A percentile compares a stretch with the other conserved stretches of the same genome.
These are phyloP conservation scores for Trachymyrmex cornetzi DNA, from an alignment of 1,140 invertebrate species.

Conservation along the genomic window DNA sequence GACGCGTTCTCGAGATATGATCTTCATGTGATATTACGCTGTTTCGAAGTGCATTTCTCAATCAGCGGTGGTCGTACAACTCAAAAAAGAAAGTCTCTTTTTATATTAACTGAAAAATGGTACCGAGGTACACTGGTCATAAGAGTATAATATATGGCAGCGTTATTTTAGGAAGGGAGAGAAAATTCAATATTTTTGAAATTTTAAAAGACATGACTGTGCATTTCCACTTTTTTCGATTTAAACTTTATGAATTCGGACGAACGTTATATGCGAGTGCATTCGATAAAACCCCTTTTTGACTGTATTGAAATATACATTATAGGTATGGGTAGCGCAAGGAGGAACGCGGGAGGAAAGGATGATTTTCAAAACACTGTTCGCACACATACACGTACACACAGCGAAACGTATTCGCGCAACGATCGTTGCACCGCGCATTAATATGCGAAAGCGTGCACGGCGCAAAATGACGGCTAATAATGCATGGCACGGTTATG, in stretches of 20 bases:
- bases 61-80: not conserved
- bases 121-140: not conserved
- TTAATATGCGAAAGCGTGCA: slow-evolving; percentile 59
- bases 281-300: slow-evolving; percentile 19
- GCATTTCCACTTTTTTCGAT: not conserved
- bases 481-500: slow-evolving; percentile 60
- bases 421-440: slow-evolving; percentile 50
- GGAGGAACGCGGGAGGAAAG: slow-evolving; percentile 31
- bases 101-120: not conserved
- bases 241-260: not conserved
- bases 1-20: slow-evolving; percentile 51
- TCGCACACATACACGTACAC: not conserved
- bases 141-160: not conserved
- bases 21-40: slow-evolving; percentile 62
- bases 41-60: slow-evolving; percentile 3
- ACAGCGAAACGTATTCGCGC: slow-evolving; percentile 19
- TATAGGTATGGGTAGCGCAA: not conserved
- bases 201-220: not conserved
- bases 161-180: not conserved
- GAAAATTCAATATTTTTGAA: not conserved
- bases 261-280: slow-evolving; percentile 6
- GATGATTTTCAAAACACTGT: slow-evolving; percentile 52
- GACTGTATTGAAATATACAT: slow-evolving; percentile 39
- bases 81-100: not conserved
- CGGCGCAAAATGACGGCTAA: slow-evolving; percentile 59